Conservation (phyloP, 2,888 invertebrate genomes). For the Nemurella pictetii region DNA sequence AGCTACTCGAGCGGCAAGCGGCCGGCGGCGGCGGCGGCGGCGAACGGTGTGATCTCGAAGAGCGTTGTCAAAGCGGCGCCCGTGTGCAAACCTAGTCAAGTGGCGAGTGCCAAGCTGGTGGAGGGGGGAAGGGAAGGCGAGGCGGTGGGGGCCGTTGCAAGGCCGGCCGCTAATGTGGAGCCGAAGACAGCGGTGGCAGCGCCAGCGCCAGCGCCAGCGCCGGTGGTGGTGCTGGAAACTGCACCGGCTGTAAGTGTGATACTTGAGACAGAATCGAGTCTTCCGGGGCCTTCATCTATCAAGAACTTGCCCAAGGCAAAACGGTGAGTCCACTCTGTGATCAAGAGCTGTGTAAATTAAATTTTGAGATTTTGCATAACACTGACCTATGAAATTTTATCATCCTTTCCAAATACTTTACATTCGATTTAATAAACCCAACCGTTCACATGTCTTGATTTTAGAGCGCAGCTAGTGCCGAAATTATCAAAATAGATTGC, state of each 20-base stretch:
- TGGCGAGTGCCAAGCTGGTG: neutral
- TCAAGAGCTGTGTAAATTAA: neutral
- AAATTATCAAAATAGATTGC: too few species aligned
- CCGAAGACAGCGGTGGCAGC: neutral
- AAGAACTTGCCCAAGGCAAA: neutral
- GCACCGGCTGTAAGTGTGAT: neutral
- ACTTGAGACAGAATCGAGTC: neutral
- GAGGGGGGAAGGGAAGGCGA: neutral
- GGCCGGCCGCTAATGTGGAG: neutral
- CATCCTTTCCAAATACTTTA: too few species aligned
- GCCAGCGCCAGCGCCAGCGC: neutral
- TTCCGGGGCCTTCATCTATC: neutral
- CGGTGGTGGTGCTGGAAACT: neutral
- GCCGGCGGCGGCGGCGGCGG: neutral
- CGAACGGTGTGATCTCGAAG: neutral
- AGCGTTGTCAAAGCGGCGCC: neutral
- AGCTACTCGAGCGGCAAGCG: slow-evolving; percentile 11
- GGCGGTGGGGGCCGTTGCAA: neutral
- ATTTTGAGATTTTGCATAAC: too few species aligned
- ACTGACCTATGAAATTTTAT: too few species aligned
- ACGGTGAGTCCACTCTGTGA: slow-evolving; percentile 5
- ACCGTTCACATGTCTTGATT: too few species aligned
- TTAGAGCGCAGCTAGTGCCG: too few species aligned
- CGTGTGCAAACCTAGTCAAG: slow-evolving; percentile 13
- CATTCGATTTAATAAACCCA: too few species aligned